Conservation (phyloP, 2,888 invertebrate genomes). For the Lepidochitona cinerea region DNA sequence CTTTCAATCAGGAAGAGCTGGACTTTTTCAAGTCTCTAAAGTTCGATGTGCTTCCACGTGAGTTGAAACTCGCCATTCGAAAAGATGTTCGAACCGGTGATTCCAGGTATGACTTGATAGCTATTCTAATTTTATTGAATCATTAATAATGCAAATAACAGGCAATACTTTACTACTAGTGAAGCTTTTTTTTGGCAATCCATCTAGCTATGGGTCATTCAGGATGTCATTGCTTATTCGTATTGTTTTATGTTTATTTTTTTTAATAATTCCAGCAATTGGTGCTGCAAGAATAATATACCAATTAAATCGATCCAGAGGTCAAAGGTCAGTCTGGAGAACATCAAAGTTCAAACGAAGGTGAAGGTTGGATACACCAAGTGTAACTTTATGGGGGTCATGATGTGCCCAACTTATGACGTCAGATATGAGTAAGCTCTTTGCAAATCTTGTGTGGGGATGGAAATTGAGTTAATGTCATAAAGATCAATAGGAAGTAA, state of each 20-base stretch:
- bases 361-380: conserved; percentile 28
- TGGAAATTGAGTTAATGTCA: no score
- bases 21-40: neutral
- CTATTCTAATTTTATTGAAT: no score
- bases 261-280: conserved; percentile 18
- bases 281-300: conserved; percentile 31
- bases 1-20: neutral
- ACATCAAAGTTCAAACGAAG: conserved; percentile 16
- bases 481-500: no score
- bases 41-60: neutral
- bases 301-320: conserved; percentile 23
- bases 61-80: neutral
- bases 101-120: neutral
- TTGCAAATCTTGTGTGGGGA: no score
- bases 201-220: no score
- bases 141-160: no score
- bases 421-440: conserved; percentile 27
- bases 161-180: no score
- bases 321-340: conserved; percentile 15
- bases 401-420: conserved; percentile 20
- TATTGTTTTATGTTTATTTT: neutral
- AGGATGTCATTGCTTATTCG: no score
- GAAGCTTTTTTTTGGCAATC: no score
- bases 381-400: conserved; percentile 28
- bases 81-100: neutral